These are phyloP conservation scores for Myiozetetes cayanensis DNA, from an alignment of 2,113 vertebrate genomes.

Conservation along the genomic window DNA sequence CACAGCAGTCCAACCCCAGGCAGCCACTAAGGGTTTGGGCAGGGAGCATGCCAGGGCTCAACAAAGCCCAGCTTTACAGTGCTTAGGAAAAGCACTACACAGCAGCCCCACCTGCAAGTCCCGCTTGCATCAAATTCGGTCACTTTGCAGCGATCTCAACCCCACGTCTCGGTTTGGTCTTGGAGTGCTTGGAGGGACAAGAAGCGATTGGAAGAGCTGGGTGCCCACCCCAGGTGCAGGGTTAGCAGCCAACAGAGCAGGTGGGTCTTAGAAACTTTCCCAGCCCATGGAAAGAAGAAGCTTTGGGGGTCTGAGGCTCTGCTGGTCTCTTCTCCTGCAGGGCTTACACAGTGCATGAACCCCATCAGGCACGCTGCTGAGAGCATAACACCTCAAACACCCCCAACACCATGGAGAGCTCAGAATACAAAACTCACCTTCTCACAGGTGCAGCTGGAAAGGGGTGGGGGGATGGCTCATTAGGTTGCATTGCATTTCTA, in stretches of 20 bases:
- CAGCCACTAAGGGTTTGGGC: not conserved
- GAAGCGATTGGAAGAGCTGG: not conserved
- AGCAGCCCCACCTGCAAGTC: not conserved
- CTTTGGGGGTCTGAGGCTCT: rapidly evolving
- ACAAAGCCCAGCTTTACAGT: not conserved
- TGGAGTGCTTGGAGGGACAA: not conserved
- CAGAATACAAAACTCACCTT: not conserved
- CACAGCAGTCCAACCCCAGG: not conserved
- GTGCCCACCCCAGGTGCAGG: no score
- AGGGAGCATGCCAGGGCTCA: not conserved
- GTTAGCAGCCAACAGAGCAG: not conserved
- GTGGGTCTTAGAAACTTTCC: not conserved
- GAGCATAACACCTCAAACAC: not conserved
- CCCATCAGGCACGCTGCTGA: rapidly evolving
- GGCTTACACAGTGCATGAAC: not conserved
- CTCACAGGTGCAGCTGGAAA: not conserved
- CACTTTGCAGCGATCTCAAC: not conserved
- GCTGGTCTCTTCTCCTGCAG: not conserved
- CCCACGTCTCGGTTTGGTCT: not conserved
- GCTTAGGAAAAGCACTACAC: not conserved
- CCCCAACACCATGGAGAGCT: not conserved
- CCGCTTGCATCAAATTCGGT: not conserved
- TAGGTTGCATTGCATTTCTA: not conserved
- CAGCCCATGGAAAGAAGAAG: not conserved
- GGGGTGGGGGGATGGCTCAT: not conserved